phyloP scores from a whole-genome alignment of 2,888 invertebrate genomes.

The Trachelus stipa region DNA sequence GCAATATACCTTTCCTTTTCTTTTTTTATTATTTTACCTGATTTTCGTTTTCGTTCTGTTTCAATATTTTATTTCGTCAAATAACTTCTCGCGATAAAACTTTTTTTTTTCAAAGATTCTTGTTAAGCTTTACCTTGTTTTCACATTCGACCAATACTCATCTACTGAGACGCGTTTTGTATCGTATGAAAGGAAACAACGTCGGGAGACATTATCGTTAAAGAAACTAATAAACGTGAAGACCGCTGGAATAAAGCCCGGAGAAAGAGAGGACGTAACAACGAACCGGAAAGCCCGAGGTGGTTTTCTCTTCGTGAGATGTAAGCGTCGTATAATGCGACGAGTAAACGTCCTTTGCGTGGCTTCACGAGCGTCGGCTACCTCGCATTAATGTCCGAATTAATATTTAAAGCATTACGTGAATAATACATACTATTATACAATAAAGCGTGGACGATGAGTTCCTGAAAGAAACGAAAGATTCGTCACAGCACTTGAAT shows the following conservation, averaged over 20 bases:
- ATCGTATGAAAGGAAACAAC: neutral
- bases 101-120: neutral
- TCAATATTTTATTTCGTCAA: neutral
- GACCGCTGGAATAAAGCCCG: neutral
- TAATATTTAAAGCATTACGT: conserved; percentile 1
- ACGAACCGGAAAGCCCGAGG: neutral
- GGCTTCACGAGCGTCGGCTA: neutral
- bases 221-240: neutral
- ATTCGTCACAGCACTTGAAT: neutral
- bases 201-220: neutral
- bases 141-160: neutral
- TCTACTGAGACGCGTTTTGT: neutral
- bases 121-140: neutral
- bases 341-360: neutral
- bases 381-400: conserved; percentile 1
- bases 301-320: conserved; percentile 13
- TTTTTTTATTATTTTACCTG: neutral
- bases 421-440: neutral
- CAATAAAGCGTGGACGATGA: neutral
- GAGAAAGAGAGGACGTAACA: neutral
- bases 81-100: neutral
- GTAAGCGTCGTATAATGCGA: conserved; percentile 19
- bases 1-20: neutral
- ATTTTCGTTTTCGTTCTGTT: neutral
- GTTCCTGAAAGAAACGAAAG: neutral